Base-by-base conservation (phyloP, 1,140 invertebrate genomes). In the Dendrolimus punctatus region DNA sequence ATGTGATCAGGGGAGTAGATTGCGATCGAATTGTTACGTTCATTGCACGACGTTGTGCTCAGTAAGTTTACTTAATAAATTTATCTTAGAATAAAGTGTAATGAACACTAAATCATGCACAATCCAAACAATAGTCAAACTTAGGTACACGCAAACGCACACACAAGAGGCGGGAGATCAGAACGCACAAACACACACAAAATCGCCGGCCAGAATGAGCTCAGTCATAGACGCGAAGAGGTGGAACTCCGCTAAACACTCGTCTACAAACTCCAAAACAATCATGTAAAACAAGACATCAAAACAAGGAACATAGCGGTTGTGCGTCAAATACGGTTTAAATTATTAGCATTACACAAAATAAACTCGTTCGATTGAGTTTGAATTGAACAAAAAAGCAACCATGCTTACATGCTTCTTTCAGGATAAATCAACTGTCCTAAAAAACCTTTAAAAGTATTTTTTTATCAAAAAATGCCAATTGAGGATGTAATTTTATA, bases 141-240 rank as follows among this genome's bases (percentile, higher is more conserved):
- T 66, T 54, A 67, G 66, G 61, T 75, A 65, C 64, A 65, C 10
- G 43, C 49, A 49, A 10, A 36, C 6, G 40, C 64, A 59, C 49
- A 57, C 64, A 65, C 55, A 36, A 39, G 76, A 68, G 68, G 75
- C 73, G 71, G 73, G 58, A 74, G 70, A 73, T 64, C 60, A 68
- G 71, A 73, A 76, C 75, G 66, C 77, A 23, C 23, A 78, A 78
- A 78, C 76, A 84, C 80, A 84, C 81, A 85, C 80, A 80, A 80
- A 52, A 84, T 75, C 80, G 69, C 78, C 80, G 83, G 76, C 83
- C 83, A 86, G 83, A 73, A 53, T 80, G 80, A 85, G 78, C 80
- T 83, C 55, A 59, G 50, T 62, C 58, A 55, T 41, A 47, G 55
- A 51, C 60, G 60, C 54, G 58, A 56, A 64, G 60, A 56, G 64